Conservation (phyloP, 2,888 invertebrate genomes). For the Andrena haemorrhoa region DNA sequence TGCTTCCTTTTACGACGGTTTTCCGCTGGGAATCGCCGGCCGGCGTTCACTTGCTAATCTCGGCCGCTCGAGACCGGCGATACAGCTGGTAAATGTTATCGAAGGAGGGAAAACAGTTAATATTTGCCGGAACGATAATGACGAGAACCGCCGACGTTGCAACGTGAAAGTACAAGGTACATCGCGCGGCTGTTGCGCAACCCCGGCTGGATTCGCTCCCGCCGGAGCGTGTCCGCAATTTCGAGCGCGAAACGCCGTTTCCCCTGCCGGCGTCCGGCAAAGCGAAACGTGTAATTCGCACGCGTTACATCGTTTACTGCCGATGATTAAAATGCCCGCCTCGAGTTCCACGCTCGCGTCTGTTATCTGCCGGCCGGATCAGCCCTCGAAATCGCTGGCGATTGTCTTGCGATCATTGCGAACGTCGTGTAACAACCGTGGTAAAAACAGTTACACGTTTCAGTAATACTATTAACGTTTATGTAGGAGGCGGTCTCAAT, state of each 20-base stretch:
- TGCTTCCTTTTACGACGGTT: conserved; percentile 11
- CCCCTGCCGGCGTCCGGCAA: conserved; percentile 26
- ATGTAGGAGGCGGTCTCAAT: no score
- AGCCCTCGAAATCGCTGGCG: neutral
- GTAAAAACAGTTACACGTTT: neutral
- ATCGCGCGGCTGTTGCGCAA: conserved; percentile 33
- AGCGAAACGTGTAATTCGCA: conserved; percentile 48
- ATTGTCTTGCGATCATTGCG: neutral
- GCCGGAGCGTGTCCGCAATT: conserved; percentile 47
- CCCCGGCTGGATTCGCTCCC: conserved; percentile 39
- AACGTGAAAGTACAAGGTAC: conserved; percentile 38
- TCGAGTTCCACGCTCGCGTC: conserved; percentile 25
- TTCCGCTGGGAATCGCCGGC: conserved; percentile 14
- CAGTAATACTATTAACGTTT: neutral
- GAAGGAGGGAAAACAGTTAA: conserved; percentile 21
- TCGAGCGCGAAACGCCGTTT: conserved; percentile 31
- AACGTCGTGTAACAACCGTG: neutral
- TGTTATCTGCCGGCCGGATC: conserved; percentile 31
- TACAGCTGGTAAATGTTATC: conserved; percentile 25
- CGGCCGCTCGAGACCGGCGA: conserved; percentile 10
- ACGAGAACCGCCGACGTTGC: conserved; percentile 6
- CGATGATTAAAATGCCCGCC: conserved; percentile 48
- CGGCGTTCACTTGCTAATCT: conserved; percentile 23
- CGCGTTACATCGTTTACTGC: conserved; percentile 48
- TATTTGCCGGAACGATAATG: conserved; percentile 36